Evolutionary conservation across 2,888 invertebrate genomes (phyloP), one percentile per base, ranked within the genome.

Genomic region (Thecophora atra): DNA sequence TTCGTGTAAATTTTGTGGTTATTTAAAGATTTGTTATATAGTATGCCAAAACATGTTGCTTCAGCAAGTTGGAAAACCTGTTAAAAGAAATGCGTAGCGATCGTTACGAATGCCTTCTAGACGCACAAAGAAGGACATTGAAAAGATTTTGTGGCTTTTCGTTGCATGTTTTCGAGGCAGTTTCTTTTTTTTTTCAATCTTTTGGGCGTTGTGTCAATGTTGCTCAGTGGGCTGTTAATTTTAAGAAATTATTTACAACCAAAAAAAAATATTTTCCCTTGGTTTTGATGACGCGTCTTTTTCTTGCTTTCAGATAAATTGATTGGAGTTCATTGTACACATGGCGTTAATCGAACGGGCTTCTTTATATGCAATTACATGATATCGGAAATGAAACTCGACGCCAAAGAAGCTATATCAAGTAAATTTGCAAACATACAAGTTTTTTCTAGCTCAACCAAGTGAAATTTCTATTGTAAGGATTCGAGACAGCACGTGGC

Each of bases 321-420:
- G 75, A 89, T 94, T 77, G 94, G 94, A 66, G 91, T 94, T 72
- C 94, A 94, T 84, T 94, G 94, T 83, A 94, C 94, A 1, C 94
- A 94, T 81, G 94, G 94, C 5, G 87, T 94, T 75, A 94, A 94
- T 84, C 89, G 94, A 76, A 93, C 94, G 11, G 94, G 94, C 5
- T 94, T 91, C 82, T 89, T 94, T 83, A 91, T 94, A 77, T 93
- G 94, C 83, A 89, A 91, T 80, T 93, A 90, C 84, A 91, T 94
- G 89, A 88, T 92, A 71, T 89, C 91, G 74, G 88, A 89, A 71
- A 84, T 92, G 81, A 87, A 88, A 28, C 87, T 91, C 75, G 80
- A 87, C 3, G 88, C 90, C 17, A 78, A 85, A 24, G 88, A 88
- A 56, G 91, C 92, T 56, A 88, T 93, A 70, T 82, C 87, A 80